Conservation (phyloP, 2,797 vertebrate species). For the Tragopan temminckii region DNA sequence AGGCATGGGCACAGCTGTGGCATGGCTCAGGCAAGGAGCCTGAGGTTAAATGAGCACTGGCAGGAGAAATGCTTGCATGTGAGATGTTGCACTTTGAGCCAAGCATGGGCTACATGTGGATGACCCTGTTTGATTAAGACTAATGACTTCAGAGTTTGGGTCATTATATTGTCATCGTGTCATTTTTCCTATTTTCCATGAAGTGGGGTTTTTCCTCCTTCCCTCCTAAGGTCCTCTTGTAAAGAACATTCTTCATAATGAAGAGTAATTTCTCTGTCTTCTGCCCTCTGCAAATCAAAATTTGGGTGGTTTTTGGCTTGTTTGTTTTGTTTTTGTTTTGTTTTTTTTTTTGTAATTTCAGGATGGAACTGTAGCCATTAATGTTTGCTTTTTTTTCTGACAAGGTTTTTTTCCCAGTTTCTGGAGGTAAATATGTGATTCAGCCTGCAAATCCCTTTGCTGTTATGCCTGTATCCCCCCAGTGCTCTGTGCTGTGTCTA, state of each 20-base stretch:
- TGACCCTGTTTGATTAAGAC: neutral
- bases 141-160: neutral
- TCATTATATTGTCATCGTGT: neutral
- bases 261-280: neutral
- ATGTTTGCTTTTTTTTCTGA: neutral
- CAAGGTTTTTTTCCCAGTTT: neutral
- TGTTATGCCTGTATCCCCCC: neutral
- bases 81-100: neutral
- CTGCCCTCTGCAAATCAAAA: neutral
- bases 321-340: neutral
- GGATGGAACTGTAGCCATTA: neutral
- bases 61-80: neutral
- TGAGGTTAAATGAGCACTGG: neutral
- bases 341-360: neutral
- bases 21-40: rapidly evolving
- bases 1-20: rapidly evolving
- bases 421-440: neutral
- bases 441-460: neutral
- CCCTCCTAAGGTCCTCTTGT: neutral
- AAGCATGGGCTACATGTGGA: neutral
- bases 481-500: rapidly evolving
- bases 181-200: neutral
- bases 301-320: neutral
- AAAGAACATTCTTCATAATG: neutral
- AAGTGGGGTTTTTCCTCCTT: neutral